Conservation (phyloP, 2,888 invertebrate species). For the Deladenus siricidicola region DNA sequence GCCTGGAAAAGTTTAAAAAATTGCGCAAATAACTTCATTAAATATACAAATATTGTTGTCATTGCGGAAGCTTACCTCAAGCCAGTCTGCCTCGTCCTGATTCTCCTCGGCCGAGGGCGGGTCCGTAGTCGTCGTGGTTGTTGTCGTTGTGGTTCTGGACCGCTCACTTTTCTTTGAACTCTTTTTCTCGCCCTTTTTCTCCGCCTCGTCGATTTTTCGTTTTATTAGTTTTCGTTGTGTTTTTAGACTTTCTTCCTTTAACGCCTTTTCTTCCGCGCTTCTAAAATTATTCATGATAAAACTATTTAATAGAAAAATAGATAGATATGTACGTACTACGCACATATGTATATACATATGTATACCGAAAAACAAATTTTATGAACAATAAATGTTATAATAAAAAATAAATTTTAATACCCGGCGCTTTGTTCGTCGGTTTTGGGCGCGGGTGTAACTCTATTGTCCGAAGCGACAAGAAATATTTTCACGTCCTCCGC, state of each 20-base stretch:
- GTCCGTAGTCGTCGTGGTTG: slow-evolving; percentile 7
- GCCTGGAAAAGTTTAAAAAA: too few relatives aligned
- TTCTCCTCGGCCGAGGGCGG: slow-evolving; percentile 7
- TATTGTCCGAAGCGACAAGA: neutral
- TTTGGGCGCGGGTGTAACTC: neutral
- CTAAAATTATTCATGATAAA: too few relatives aligned
- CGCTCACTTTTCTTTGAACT: neutral
- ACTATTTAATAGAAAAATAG: too few relatives aligned
- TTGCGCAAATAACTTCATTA: too few relatives aligned
- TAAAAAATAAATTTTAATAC: neutral
- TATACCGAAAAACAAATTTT: too few relatives aligned
- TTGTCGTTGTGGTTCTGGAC: neutral
- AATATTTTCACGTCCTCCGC: slow-evolving; percentile 9
- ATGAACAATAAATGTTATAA: neutral
- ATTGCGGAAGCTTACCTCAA: slow-evolving; percentile 22
- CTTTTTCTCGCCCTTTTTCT: neutral
- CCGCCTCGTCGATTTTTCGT: neutral
- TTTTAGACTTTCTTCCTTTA: neutral
- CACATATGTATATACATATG: too few relatives aligned
- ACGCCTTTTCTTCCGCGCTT: neutral
- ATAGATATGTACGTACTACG: neutral
- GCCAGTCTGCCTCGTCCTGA: slow-evolving; percentile 24
- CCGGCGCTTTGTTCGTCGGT: neutral
- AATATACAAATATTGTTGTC: too few relatives aligned
- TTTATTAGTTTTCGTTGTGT: neutral